Evolutionary conservation across 1,140 invertebrate genomes (phyloP).

Genomic region (Drosophila lini): DNA sequence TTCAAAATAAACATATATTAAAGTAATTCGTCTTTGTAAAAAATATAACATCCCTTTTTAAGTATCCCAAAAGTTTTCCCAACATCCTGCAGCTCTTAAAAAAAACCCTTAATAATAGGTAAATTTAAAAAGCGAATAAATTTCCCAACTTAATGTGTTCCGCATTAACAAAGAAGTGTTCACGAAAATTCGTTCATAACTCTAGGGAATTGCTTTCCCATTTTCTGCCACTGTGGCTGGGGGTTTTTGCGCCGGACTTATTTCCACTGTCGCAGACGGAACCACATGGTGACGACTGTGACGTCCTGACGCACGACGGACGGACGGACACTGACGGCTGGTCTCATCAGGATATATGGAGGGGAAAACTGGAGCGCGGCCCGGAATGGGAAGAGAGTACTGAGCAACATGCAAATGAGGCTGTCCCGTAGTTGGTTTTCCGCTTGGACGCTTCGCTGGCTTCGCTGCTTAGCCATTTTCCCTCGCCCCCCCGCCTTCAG

Average conservation of each 20-base stretch:
- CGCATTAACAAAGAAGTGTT: conserved; percentile 10
- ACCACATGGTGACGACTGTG: conserved; percentile 80
- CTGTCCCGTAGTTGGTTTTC: conserved; percentile 81
- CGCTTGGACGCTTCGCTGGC: conserved; percentile 80
- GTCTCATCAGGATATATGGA: conserved; percentile 47
- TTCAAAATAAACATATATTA: background rate
- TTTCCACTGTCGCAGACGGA: conserved; percentile 75
- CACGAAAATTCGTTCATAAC: background rate
- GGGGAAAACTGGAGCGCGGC: conserved; percentile 16
- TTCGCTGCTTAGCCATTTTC: conserved; percentile 50
- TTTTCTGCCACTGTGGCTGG: conserved; percentile 48
- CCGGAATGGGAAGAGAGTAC: conserved; percentile 1
- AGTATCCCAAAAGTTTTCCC: background rate
- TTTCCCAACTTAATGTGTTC: conserved; percentile 6
- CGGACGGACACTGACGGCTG: conserved; percentile 61
- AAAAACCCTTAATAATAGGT: background rate
- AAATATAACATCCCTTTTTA: background rate
- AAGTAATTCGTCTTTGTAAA: no score
- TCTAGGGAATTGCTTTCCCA: conserved; percentile 11
- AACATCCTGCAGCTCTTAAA: background rate
- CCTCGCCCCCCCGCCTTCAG: background rate
- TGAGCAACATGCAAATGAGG: conserved; percentile 74
- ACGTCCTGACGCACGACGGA: conserved; percentile 69
- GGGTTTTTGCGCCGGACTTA: conserved; percentile 21
- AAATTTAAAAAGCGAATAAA: background rate